These are phyloP conservation scores for Hedya salicella DNA, from an alignment of 2,888 invertebrate genomes.

Conservation along the genomic window DNA sequence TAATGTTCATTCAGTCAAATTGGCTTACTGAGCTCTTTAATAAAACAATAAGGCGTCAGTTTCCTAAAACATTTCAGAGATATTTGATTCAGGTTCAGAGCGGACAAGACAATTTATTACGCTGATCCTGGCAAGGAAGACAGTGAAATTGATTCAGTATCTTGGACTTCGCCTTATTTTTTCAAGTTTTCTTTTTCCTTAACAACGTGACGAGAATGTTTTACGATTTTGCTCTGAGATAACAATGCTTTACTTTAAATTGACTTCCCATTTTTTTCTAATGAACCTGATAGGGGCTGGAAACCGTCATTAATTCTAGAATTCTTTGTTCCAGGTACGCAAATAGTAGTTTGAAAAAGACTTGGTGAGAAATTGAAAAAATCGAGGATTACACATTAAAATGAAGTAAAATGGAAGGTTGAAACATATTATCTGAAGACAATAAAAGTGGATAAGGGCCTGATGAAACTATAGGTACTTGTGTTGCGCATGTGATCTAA, in stretches of 20 bases:
- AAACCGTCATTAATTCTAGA: background rate
- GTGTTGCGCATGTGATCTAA: constrained; percentile 74
- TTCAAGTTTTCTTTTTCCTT: constrained; percentile 48
- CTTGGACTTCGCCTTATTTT: constrained; percentile 50
- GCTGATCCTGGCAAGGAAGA: constrained; percentile 55
- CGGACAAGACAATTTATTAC: constrained; percentile 55
- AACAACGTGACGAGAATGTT: constrained; percentile 51
- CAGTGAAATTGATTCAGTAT: constrained; percentile 60
- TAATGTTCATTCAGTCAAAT: background rate
- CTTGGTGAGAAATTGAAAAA: background rate
- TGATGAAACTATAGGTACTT: constrained; percentile 75
- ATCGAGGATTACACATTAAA: background rate
- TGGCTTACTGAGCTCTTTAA: constrained; percentile 5
- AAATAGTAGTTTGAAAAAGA: background rate
- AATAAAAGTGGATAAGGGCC: constrained; percentile 39
- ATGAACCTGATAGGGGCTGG: background rate
- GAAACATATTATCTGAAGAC: background rate
- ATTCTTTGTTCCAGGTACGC: constrained; percentile 34
- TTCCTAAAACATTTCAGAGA: constrained; percentile 35
- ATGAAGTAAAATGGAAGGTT: constrained; percentile 1
- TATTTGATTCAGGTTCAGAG: constrained; percentile 45
- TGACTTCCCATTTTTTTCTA: constrained; percentile 25
- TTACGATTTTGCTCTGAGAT: constrained; percentile 46
- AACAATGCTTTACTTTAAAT: constrained; percentile 27
- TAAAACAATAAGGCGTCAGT: constrained; percentile 7